A percentile compares a stretch with the other conserved stretches of the same genome.
phyloP scores from a whole-genome alignment of 2,113 vertebrate species.

The Nothobranchius furzeri region DNA sequence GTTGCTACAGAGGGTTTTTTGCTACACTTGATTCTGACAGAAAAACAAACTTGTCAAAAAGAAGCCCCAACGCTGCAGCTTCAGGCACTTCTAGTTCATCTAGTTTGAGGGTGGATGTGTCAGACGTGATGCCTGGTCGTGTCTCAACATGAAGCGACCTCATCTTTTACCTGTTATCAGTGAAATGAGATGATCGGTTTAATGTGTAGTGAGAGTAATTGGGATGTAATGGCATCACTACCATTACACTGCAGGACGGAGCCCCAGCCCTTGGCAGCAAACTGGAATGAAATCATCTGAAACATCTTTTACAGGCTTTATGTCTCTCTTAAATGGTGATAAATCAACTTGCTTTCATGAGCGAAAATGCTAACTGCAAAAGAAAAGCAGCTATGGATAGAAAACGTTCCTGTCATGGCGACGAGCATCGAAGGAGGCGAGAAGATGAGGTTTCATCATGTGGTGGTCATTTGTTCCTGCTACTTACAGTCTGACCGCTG shows the following conservation, averaged over 20 bases:
- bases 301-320: background rate
- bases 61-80: background rate
- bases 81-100: too few species aligned
- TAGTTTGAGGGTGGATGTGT: background rate
- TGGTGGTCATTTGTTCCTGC: conserved; percentile 24
- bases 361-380: background rate
- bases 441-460: conserved; percentile 35
- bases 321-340: background rate
- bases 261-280: background rate
- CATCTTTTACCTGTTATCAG: background rate
- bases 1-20: too few species aligned
- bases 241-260: background rate
- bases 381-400: background rate
- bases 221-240: background rate
- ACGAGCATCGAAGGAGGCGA: conserved; percentile 9
- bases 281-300: conserved; percentile 1
- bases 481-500: conserved; percentile 21
- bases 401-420: background rate
- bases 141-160: background rate
- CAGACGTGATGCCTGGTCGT: background rate
- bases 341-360: background rate
- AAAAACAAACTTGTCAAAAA: too few species aligned
- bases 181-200: conserved; percentile 3
- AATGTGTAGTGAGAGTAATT: background rate
- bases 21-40: too few species aligned